Evolutionary conservation across 2,797 vertebrate species (phyloP).

Genomic region (Argya squamiceps): DNA sequence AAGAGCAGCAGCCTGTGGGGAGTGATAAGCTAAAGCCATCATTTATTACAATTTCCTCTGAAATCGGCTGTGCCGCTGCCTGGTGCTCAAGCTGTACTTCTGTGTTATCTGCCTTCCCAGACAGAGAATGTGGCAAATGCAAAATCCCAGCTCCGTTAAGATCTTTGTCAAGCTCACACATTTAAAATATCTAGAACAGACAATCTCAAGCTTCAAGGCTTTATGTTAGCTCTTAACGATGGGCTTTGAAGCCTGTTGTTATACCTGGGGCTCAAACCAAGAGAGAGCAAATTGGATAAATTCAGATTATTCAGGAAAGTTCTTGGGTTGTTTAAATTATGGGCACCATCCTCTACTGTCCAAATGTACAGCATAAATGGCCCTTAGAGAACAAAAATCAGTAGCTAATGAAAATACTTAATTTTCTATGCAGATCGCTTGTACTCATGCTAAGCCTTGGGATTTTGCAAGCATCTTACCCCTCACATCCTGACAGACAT

Average conservation of each 20-base stretch:
- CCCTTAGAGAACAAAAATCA: constrained; percentile 5
- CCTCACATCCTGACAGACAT: background rate
- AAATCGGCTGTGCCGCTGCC: constrained; percentile 30
- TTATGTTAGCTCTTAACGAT: background rate
- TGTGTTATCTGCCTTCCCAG: constrained; percentile 63
- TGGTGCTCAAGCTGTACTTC: constrained; percentile 11
- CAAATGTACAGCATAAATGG: background rate
- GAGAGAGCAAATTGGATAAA: background rate
- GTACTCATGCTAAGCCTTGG: background rate
- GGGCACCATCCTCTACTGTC: background rate
- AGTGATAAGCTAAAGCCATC: constrained; percentile 67
- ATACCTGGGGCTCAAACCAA: background rate
- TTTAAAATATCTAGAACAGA: constrained; percentile 26
- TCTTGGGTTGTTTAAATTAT: background rate
- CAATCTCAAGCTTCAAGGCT: background rate
- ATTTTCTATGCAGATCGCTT: background rate
- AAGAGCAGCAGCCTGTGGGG: constrained; percentile 35
- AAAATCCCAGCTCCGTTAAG: constrained; percentile 53
- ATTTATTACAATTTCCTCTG: constrained; percentile 64
- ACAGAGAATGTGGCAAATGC: constrained; percentile 37
- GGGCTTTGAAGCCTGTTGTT: background rate
- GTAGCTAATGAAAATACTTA: constrained; percentile 28
- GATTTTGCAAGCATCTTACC: background rate
- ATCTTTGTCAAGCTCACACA: background rate
- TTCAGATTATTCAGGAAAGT: background rate